Conservation (phyloP, 2,888 invertebrate species). For the Caenorhabditis sp. region DNA sequence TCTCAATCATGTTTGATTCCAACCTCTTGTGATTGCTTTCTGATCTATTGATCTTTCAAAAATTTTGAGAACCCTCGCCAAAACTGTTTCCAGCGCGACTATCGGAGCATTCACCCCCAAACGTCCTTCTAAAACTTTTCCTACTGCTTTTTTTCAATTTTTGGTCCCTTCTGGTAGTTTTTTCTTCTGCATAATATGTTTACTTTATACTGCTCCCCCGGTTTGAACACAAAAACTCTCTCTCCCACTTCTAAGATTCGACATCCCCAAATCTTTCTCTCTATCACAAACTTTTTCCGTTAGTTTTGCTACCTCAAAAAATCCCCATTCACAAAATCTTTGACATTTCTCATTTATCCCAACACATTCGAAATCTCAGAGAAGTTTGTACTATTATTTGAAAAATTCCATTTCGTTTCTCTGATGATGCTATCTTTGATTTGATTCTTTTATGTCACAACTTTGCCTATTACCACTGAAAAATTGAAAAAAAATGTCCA, state of each 20-base stretch:
- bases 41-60: conserved; percentile 27
- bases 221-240: conserved; percentile 8
- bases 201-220: conserved; percentile 5
- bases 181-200: background rate
- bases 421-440: background rate
- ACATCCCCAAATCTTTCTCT: conserved; percentile 18
- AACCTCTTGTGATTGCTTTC: conserved; percentile 45
- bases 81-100: conserved; percentile 15
- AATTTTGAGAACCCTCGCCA: background rate
- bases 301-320: conserved; percentile 40
- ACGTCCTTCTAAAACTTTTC: conserved; percentile 28
- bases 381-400: conserved; percentile 8
- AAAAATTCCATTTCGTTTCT: background rate
- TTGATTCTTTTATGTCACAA: conserved; percentile 29
- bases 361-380: conserved; percentile 20
- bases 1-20: conserved; percentile 13
- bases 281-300: conserved; percentile 42
- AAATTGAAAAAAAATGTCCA: background rate
- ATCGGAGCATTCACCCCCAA: conserved; percentile 37
- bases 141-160: background rate
- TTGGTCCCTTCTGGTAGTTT: background rate
- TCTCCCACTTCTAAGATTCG: conserved; percentile 36
- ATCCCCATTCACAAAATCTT: conserved; percentile 8
- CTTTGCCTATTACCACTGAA: conserved; percentile 17
- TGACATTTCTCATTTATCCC: conserved; percentile 18